These are phyloP conservation scores for Mirza zaza DNA, from an alignment of 2,113 vertebrate genomes.

Conservation along the genomic window DNA sequence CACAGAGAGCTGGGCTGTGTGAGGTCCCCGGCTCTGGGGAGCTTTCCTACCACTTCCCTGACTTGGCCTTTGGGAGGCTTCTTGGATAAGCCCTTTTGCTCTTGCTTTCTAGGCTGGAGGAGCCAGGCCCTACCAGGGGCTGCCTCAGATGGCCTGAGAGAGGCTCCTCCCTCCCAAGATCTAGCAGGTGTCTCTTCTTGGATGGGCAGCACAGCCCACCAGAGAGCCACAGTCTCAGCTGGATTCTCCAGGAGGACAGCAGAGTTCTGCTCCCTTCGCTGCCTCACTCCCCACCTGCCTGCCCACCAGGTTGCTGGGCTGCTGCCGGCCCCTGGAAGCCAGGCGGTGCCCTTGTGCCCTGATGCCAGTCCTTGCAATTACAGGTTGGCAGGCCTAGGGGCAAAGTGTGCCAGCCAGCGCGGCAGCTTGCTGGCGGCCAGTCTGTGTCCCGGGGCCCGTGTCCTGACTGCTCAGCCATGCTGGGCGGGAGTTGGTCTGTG, in stretches of 20 bases:
- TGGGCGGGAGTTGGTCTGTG: background rate
- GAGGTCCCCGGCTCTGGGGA: background rate
- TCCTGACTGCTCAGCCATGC: background rate
- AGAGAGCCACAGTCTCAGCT: background rate
- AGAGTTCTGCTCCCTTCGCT: background rate
- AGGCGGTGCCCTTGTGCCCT: slow-evolving; percentile 3
- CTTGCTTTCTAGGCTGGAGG: background rate
- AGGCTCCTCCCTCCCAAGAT: background rate
- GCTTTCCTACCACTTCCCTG: background rate
- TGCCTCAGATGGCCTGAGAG: background rate
- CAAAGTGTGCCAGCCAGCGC: background rate
- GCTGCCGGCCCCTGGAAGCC: background rate
- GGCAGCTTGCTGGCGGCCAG: slow-evolving; percentile 51
- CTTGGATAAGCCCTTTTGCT: background rate
- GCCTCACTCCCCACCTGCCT: background rate
- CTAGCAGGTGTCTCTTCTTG: background rate
- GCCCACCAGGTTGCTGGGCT: background rate
- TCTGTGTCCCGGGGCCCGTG: background rate
- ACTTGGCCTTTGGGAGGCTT: background rate
- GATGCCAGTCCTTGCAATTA: slow-evolving; percentile 54
- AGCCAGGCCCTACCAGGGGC: background rate
- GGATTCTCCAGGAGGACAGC: background rate
- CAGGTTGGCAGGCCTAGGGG: slow-evolving; percentile 42
- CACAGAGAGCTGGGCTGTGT: background rate
- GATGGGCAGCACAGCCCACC: background rate